Evolutionary conservation across 1,140 invertebrate species (phyloP).

Genomic region (Cylas formicarius): DNA sequence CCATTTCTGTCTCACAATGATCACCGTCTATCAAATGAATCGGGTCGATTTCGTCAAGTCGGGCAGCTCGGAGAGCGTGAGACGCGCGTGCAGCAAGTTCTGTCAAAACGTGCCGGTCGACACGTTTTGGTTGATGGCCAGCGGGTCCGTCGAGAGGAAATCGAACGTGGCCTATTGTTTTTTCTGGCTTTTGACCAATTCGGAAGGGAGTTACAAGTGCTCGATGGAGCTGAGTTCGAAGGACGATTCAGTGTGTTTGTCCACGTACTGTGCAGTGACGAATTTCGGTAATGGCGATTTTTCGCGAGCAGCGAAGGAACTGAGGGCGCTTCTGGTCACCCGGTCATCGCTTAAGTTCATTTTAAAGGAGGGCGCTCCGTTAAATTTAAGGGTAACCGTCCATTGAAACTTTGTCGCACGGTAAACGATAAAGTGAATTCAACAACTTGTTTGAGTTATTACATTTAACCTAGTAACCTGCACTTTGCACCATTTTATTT

Average conservation of each 20-base stretch:
- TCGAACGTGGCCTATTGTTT: conserved; percentile 22
- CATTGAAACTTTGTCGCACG: too few relatives aligned
- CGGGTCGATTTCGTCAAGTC: conserved; percentile 23
- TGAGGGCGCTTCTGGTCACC: conserved; percentile 32
- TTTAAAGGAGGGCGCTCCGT: conserved; percentile 28
- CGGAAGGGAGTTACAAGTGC: conserved; percentile 28
- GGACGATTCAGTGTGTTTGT: conserved; percentile 28
- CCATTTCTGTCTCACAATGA: conserved; percentile 28
- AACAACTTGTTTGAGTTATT: too few relatives aligned
- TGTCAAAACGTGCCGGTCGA: conserved; percentile 27
- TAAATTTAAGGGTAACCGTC: conserved; percentile 34
- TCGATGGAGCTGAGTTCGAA: conserved; percentile 34
- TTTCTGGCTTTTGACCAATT: conserved; percentile 35
- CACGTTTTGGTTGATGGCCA: conserved; percentile 38
- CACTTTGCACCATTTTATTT: too few relatives aligned
- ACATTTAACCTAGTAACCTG: too few relatives aligned
- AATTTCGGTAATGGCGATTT: conserved; percentile 26
- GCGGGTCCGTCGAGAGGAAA: conserved; percentile 24
- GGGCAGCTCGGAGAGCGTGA: conserved; percentile 21
- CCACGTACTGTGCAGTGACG: conserved; percentile 32
- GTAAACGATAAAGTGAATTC: too few relatives aligned
- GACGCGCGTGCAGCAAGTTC: conserved; percentile 28
- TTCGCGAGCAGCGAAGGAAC: conserved; percentile 21
- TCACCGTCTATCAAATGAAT: conserved; percentile 32
- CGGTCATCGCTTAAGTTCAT: conserved; percentile 27